Percentiles rank a stretch among this genome's conserved stretches.
Conservation (phyloP, 2,113 vertebrate species). For the Poicephalus meyeri region DNA sequence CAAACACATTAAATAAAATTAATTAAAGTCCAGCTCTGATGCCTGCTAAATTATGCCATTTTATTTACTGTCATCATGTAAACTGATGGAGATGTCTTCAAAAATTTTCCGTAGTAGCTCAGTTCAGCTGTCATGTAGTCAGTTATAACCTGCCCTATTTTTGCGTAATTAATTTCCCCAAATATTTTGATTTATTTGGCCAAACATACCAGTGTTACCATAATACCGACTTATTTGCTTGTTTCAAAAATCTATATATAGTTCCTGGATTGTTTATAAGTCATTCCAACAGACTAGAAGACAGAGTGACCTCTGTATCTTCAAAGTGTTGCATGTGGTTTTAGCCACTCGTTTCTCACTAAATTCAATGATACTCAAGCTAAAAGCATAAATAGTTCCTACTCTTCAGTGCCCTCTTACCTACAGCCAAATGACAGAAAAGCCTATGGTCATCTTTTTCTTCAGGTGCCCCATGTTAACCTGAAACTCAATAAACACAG, state of each 20-base stretch:
- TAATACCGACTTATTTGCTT: not conserved
- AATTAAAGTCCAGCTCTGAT: not conserved
- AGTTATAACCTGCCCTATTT: not conserved
- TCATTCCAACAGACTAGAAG: not conserved
- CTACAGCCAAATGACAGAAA: not conserved
- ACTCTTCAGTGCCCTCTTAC: not conserved
- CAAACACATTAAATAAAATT: not conserved
- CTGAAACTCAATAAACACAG: constrained; percentile 32
- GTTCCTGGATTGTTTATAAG: not conserved
- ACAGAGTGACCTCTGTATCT: not conserved
- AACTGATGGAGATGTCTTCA: not conserved
- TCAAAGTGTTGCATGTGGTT: not conserved
- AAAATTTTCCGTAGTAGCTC: not conserved
- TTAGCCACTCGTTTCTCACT: constrained; percentile 26
- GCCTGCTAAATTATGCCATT: not conserved
- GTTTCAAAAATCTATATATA: not conserved
- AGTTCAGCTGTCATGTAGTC: not conserved
- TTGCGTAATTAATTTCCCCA: not conserved
- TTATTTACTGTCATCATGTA: not conserved
- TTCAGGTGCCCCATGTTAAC: not conserved
- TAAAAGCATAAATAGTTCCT: constrained; percentile 9
- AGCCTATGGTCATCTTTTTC: constrained; percentile 43
- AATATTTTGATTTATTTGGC: not conserved
- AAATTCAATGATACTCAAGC: constrained; percentile 15
- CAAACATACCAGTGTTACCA: not conserved